Conservation (phyloP, 2,797 vertebrate genomes). For the Scyliorhinus canicula region DNA sequence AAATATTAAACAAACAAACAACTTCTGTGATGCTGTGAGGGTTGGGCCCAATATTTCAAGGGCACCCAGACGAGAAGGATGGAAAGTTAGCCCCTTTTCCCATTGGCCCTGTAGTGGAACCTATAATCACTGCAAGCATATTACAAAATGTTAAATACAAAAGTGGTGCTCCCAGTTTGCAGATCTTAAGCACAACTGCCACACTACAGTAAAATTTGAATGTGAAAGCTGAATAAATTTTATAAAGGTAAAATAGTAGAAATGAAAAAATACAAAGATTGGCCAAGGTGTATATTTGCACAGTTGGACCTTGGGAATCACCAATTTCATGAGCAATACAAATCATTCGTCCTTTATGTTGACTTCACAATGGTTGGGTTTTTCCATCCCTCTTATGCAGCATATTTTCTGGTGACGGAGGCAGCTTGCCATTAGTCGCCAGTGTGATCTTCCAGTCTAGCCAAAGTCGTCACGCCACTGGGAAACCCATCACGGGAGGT, state of each 20-base stretch:
- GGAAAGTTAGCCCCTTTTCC: background rate
- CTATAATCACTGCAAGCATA: too few relatives aligned
- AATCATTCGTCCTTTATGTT: background rate
- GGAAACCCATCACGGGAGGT: too few relatives aligned
- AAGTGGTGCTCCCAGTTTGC: background rate
- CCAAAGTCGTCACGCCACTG: too few relatives aligned
- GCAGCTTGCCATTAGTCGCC: too few relatives aligned
- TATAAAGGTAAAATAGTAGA: background rate
- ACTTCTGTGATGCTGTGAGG: background rate
- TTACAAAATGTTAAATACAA: too few relatives aligned
- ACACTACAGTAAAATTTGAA: background rate
- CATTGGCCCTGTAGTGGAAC: too few relatives aligned
- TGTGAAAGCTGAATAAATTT: background rate
- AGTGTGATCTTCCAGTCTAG: too few relatives aligned
- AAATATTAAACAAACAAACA: too few relatives aligned
- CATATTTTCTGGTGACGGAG: too few relatives aligned
- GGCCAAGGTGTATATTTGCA: background rate
- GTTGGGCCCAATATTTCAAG: too few relatives aligned
- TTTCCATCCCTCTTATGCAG: too few relatives aligned
- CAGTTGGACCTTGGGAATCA: background rate
- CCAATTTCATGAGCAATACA: background rate
- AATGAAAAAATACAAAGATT: background rate
- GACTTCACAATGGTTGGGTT: background rate
- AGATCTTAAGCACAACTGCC: background rate
- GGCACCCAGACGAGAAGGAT: background rate